Base-by-base conservation (phyloP, 2,888 invertebrate genomes). In the Pterostichus niger region DNA sequence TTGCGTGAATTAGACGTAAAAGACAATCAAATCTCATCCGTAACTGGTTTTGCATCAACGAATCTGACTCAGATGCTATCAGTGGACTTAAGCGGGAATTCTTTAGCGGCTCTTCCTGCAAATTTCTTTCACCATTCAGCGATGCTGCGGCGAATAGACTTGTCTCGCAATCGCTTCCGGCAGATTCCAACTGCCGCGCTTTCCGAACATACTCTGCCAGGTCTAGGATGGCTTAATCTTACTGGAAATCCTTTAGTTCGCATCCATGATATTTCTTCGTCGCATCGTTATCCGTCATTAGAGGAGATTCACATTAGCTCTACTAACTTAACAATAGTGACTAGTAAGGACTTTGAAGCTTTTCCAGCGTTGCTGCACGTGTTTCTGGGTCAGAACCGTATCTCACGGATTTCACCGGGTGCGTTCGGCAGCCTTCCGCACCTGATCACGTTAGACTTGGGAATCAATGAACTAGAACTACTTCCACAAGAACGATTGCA, bases 401-500 rank as follows among this genome's bases (percentile, higher is more conserved):
- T 97, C 85, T 93, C 94, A 13, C 91, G 95, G 84, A 93, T 98
- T 84, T 96, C 96, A 1, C 96, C 97, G 0, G 95, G 96, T 54
- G 96, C 97, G 77, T 97, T 98, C 88, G 93, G 94, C 76, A 94
- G 94, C 86, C 91, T 97, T 40, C 93, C 94, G 61, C 94, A 94
- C 88, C 91, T 98, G 84, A 91, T 95, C 82, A 94, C 94, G 10
- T 91, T 98, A 82, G 96, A 97, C 89, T 90, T 97, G 85, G 95
- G 96, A 85, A 92, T 94, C 86, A 97, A 97, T 89, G 95, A 96
- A 88, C 91, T 98, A 86, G 96, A 96, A 89, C 91, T 95, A 85
- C 90, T 98, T 87, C 96, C 97, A 13, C 94, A 95, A 88, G 97
- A 97, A 89, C 93, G 97, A 85, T 91, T 98, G 84, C 94, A 95